phyloP scores from a whole-genome alignment of 1,140 invertebrate genomes.

The Neodiprion pinetum region DNA sequence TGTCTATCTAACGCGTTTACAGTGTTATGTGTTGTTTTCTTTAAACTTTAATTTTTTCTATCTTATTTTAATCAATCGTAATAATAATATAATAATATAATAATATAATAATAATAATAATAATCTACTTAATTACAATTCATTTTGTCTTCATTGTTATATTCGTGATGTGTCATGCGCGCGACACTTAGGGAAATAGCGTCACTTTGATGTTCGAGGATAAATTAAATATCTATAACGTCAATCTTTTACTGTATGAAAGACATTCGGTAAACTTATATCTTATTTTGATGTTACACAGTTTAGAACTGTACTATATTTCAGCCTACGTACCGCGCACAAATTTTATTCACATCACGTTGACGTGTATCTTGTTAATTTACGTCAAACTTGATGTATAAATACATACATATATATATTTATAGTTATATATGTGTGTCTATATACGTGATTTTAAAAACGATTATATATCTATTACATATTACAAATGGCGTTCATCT shows the following conservation, averaged over 20 bases:
- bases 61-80: conserved; percentile 31
- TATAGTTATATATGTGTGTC: neutral
- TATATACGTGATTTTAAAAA: conserved; percentile 1
- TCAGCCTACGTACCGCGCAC: neutral
- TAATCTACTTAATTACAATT: conserved; percentile 54
- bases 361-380: neutral
- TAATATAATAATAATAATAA: conserved; percentile 52
- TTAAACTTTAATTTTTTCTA: conserved; percentile 16
- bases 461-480: neutral
- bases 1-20: conserved; percentile 55
- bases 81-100: conserved; percentile 48
- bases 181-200: neutral
- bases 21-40: conserved; percentile 43
- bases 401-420: neutral
- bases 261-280: neutral
- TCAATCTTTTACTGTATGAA: neutral
- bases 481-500: conserved; percentile 2
- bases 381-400: neutral
- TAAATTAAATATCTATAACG: neutral
- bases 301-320: neutral
- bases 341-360: neutral
- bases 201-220: neutral
- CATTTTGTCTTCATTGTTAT: conserved; percentile 16
- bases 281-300: neutral
- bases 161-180: neutral